phyloP scores from a whole-genome alignment of 2,113 vertebrate genomes.

The Halichoerus grypus region DNA sequence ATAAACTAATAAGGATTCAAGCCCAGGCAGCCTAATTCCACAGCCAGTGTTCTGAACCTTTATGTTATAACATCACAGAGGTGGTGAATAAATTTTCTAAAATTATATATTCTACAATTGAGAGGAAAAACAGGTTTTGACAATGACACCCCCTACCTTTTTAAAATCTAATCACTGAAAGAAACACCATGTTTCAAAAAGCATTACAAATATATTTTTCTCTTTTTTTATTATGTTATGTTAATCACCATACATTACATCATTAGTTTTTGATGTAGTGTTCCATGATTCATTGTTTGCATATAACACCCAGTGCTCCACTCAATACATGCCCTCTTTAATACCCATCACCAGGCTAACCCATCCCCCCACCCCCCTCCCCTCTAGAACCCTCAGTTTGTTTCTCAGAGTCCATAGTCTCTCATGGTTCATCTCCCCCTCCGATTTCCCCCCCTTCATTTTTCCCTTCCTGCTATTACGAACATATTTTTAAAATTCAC shows the following conservation, averaged over 20 bases:
- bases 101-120: not conserved
- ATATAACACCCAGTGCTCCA: too few relatives aligned
- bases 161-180: not conserved
- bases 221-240: too few relatives aligned
- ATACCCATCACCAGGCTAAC: too few relatives aligned
- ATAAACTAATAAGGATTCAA: conserved; percentile 47
- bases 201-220: not conserved
- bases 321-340: too few relatives aligned
- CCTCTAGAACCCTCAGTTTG: too few relatives aligned
- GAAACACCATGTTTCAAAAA: not conserved
- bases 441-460: too few relatives aligned
- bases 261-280: too few relatives aligned
- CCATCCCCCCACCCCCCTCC: too few relatives aligned
- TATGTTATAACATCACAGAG: not conserved
- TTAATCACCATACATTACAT: too few relatives aligned
- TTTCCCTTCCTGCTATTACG: not conserved
- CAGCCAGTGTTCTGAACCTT: not conserved
- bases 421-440: too few relatives aligned
- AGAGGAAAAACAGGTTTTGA: not conserved
- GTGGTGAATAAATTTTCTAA: conserved; percentile 36
- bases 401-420: too few relatives aligned
- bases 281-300: too few relatives aligned
- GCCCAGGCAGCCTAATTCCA: not conserved
- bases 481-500: not conserved
- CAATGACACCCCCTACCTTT: not conserved